phyloP scores from a whole-genome alignment of 2,797 vertebrate species.

The Phrynocephalus forsythii region DNA sequence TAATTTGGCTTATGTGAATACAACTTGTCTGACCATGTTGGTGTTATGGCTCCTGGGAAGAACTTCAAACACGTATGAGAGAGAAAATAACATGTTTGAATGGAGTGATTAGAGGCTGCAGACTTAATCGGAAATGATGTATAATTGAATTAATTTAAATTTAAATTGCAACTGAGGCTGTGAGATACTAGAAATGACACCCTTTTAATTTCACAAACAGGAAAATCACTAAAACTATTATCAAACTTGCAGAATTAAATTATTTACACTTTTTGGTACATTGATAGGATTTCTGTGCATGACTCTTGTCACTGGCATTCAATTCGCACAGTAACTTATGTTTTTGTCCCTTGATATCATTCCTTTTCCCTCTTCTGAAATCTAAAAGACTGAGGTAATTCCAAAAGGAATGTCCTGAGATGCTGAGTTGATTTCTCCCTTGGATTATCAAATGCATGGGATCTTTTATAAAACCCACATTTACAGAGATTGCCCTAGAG shows the following conservation, averaged over 20 bases:
- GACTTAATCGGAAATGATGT: slow-evolving; percentile 51
- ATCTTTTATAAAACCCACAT: slow-evolving; percentile 41
- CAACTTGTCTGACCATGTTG: slow-evolving; percentile 13
- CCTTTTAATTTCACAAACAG: slow-evolving; percentile 27
- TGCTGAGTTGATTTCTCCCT: slow-evolving; percentile 24
- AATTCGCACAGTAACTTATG: neutral
- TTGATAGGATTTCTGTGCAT: neutral
- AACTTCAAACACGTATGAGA: slow-evolving; percentile 19
- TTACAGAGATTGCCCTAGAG: slow-evolving; percentile 8
- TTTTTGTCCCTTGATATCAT: slow-evolving; percentile 1
- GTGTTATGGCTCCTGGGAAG: slow-evolving; percentile 34
- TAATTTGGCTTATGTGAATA: slow-evolving; percentile 1
- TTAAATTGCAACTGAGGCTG: slow-evolving; percentile 59
- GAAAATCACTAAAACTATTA: slow-evolving; percentile 32
- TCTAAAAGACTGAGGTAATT: slow-evolving; percentile 20
- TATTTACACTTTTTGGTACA: slow-evolving; percentile 22
- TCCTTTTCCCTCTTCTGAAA: slow-evolving; percentile 14
- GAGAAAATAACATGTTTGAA: slow-evolving; percentile 22
- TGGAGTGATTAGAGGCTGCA: slow-evolving; percentile 56
- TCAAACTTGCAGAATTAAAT: slow-evolving; percentile 27
- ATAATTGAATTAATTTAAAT: slow-evolving; percentile 54
- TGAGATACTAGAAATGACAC: slow-evolving; percentile 39
- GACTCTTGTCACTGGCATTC: slow-evolving; percentile 18
- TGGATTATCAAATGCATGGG: slow-evolving; percentile 26
- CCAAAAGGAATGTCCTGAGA: slow-evolving; percentile 18